phyloP scores from a whole-genome alignment of 1,140 invertebrate species.

The Rhagoletis pomonella region DNA sequence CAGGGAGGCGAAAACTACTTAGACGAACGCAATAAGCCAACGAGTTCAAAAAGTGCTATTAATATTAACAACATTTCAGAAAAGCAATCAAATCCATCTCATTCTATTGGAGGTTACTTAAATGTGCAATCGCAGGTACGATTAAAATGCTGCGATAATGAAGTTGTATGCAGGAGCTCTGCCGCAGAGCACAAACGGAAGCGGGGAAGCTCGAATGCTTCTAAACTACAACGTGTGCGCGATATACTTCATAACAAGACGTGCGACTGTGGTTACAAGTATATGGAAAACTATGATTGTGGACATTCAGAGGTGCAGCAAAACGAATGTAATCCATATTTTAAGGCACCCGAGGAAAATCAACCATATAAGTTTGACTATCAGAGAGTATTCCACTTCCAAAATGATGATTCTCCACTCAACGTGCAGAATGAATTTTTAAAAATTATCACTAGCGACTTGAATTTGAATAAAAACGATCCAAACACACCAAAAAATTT shows the following conservation, averaged over 20 bases:
- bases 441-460: conserved; percentile 52
- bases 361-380: conserved; percentile 51
- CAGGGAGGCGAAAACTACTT: neutral
- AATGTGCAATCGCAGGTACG: neutral
- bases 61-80: neutral
- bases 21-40: neutral
- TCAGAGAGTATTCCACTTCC: conserved; percentile 43
- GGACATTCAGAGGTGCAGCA: conserved; percentile 6
- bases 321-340: neutral
- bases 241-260: neutral
- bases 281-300: conserved; percentile 33
- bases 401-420: neutral
- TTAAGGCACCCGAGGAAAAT: neutral
- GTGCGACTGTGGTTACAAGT: conserved; percentile 23
- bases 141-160: neutral
- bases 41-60: neutral
- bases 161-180: neutral
- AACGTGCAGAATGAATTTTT: conserved; percentile 39
- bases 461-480: conserved; percentile 4
- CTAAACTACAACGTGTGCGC: neutral
- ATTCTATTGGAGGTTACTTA: neutral
- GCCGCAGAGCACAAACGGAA: neutral
- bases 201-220: neutral
- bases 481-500: conserved; percentile 1
- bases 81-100: neutral